A percentile compares a stretch with the other conserved stretches of the same genome.
phyloP scores from a whole-genome alignment of 64 coral and sea anemone species.

The Porites lutea region DNA sequence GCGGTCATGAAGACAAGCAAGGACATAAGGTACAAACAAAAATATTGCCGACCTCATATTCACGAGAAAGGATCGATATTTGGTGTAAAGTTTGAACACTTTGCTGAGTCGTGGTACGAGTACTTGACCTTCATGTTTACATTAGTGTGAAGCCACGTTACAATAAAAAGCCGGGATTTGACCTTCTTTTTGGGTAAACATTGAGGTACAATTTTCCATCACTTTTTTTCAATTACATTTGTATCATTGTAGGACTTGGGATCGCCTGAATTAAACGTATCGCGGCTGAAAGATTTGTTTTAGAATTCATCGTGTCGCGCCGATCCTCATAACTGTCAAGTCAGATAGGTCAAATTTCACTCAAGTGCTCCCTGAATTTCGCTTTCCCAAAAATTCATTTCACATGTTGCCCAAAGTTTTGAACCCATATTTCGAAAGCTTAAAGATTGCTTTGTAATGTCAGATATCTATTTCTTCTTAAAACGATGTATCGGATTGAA shows the following conservation, averaged over 20 bases:
- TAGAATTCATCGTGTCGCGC: background rate
- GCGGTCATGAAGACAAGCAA: background rate
- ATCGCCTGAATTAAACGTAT: constrained; percentile 5
- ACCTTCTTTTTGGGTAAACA: background rate
- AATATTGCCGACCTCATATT: background rate
- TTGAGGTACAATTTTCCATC: background rate
- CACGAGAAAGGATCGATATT: background rate
- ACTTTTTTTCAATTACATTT: background rate
- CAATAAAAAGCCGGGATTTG: background rate
- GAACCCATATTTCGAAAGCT: too few relatives aligned
- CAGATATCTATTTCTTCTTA: too few relatives aligned
- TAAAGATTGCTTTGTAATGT: too few relatives aligned
- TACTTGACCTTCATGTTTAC: background rate
- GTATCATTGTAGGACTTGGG: background rate
- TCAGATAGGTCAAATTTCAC: too few relatives aligned
- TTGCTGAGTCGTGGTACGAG: background rate
- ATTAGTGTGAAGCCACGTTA: background rate
- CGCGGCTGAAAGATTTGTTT: constrained; percentile 6
- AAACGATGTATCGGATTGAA: too few relatives aligned
- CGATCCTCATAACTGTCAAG: too few relatives aligned
- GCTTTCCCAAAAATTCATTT: too few relatives aligned
- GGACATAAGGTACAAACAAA: constrained; percentile 21
- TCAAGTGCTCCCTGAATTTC: too few relatives aligned
- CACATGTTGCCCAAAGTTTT: too few relatives aligned
- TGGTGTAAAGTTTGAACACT: background rate